Base-by-base conservation (phyloP, 2,797 vertebrate species). In the Harpagifer antarcticus region DNA sequence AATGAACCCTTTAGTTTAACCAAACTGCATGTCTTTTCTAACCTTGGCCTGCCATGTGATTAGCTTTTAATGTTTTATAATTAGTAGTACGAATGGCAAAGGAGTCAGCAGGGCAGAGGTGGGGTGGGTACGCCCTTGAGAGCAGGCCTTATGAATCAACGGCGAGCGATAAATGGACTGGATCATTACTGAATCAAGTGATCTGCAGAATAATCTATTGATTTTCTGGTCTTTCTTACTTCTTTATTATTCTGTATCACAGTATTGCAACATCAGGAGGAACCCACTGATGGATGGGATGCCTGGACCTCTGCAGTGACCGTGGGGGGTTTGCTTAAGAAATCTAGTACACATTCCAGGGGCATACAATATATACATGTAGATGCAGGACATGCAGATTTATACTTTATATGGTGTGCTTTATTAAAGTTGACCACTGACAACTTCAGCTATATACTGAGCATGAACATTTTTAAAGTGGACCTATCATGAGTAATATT, bases 151-250 rank as follows among this genome's bases (percentile, higher is more conserved):
- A 94, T 95, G 92, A 95, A 94, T 94, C 95, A 95, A 91, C 79
- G 85, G 88, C 88, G 83, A 85, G 92, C 92, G 86, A 95, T 95
- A 95, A 95, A 95, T 95, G 92, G 91, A 93, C 94, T 91, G 93
- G 94, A 93, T 95, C 94, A 94, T 95, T 95, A 95, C 92, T 91
- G 94, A 95, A 96, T 95, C 94, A 95, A 95, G 93, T 91, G 93
- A 96, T 95, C 95, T 94, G 94, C 94, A 92, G 93, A 95, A 95
- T 95, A 95, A 96, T 95, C 90, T 94, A 96, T 96, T 94, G 95
- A 96, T 95, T 95, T 95, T 94, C 89, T 88, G 87, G 90, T 91
- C 93, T 94, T 95, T 94, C 92, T 92, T 94, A 93, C 94, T 93
- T 95, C 94, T 94, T 95, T 94, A 94, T 95, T 94, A 95, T 95